A percentile compares a stretch with the other conserved stretches of the same genome.
Conservation (phyloP, 2,113 vertebrate species). For the Myotis davidii region DNA sequence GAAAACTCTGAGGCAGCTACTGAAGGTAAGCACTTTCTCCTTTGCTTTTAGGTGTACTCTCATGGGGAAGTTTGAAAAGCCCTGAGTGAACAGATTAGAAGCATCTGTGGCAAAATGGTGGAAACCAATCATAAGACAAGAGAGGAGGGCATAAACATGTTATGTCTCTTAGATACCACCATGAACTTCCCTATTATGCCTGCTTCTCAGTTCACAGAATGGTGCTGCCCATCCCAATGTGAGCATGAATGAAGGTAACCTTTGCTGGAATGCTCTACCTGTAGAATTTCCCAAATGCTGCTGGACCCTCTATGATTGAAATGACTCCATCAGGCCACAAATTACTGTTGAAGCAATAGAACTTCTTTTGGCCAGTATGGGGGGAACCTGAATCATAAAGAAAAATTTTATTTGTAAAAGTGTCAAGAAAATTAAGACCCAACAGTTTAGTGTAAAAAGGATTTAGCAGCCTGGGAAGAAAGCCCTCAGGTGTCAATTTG, state of each 20-base stretch:
- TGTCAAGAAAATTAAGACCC: neutral
- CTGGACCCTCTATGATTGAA: neutral
- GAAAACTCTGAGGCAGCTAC: neutral
- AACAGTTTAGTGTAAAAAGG: neutral
- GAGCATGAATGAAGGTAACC: neutral
- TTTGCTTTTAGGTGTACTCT: neutral
- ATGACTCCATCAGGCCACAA: neutral
- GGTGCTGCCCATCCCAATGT: rapidly evolving
- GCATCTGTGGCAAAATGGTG: neutral
- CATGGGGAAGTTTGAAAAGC: neutral
- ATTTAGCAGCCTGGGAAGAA: neutral
- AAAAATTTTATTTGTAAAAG: neutral
- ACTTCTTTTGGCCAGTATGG: neutral
- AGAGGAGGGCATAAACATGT: neutral
- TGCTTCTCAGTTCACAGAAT: neutral
- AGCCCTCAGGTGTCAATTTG: neutral
- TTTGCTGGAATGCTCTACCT: neutral
- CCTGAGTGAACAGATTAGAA: neutral
- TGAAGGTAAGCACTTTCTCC: neutral
- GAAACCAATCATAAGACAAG: neutral
- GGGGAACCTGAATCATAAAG: neutral
- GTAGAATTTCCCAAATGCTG: neutral
- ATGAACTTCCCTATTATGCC: neutral
- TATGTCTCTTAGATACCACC: neutral
- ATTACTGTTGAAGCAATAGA: neutral